Base-by-base conservation (phyloP, 2,888 invertebrate species). In the Trilocha varians region DNA sequence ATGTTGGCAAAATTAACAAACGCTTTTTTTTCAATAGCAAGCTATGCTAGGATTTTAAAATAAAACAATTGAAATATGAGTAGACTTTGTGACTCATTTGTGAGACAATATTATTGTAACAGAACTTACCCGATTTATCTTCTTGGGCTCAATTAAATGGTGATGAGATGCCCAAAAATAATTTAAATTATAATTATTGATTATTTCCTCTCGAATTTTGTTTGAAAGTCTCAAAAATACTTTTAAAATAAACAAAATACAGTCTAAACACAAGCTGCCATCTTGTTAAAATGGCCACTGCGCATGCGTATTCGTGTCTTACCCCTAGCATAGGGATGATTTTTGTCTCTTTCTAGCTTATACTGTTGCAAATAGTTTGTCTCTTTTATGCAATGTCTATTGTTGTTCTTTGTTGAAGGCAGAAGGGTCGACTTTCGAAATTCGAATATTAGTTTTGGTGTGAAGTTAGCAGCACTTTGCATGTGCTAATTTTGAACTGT, bases 231-330 rank as follows among this genome's bases (percentile, higher is more conserved):
- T 17, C 17, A 13, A 34, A 9, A 35, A 34, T 34, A 14, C 4
- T 34, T 25, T 2, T 5, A 51, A 59, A 63, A 52, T 47, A 46
- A 62, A 58, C 53, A 53, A 69, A 67, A 69, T 62, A 53, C 44
- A 45, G 55, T 59, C 59, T 60, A 52, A 64, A 65, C 74, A 67
- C 68, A 43, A 63, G 70, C 74, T 74, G 84, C 84, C 84, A 84
- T 84, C 57, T 84, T 84, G 65, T 53, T 58, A 55, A 62, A 78
- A 75, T 76, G 74, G 62, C 54, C 37, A 49, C 55, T 53, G 55
- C 66, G 71, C 83, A 73, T 72, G 84, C 82, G 82, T 65, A 55
- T 43, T 59, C 35, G 43, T 34, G 46, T 52, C 49, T 58, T 56
- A 65, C 63, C 75, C 76, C 49, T 65, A 49, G 47, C 49, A 60